Conservation (phyloP, 2,888 invertebrate species). For the Temnothorax rugatulus region DNA sequence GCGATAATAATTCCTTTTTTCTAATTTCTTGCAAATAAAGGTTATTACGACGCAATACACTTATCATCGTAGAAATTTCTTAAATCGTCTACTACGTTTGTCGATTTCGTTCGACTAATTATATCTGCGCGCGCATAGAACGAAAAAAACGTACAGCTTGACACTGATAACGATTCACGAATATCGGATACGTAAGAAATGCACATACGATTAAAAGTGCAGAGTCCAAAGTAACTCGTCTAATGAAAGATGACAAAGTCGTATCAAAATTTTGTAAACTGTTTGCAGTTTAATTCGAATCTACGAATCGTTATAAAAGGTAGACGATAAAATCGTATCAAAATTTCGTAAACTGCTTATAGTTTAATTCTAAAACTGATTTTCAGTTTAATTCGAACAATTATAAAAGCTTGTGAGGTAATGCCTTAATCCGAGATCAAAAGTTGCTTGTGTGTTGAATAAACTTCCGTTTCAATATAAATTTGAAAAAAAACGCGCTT, state of each 20-base stretch:
- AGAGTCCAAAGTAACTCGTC: neutral
- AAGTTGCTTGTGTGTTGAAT: neutral
- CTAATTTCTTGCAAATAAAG: constrained; percentile 6
- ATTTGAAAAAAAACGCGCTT: neutral
- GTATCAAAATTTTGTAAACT: neutral
- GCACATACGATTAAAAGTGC: neutral
- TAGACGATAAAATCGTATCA: too few relatives aligned
- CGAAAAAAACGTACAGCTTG: neutral
- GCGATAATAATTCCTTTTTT: neutral
- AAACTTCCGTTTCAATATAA: neutral
- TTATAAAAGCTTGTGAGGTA: too few relatives aligned
- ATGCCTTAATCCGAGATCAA: neutral
- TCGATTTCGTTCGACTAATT: neutral
- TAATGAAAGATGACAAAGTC: neutral
- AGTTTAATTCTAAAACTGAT: too few relatives aligned
- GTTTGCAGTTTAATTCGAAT: neutral
- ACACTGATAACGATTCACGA: neutral
- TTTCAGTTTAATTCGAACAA: too few relatives aligned
- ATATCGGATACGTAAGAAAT: neutral
- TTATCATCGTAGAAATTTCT: constrained; percentile 21
- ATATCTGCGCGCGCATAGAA: neutral
- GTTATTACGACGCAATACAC: neutral
- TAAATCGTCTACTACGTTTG: neutral
- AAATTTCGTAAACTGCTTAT: too few relatives aligned
- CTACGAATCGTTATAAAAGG: neutral